Evolutionary conservation across 2,113 vertebrate species (phyloP).

Genomic region (Dendrocopos noguchii): DNA sequence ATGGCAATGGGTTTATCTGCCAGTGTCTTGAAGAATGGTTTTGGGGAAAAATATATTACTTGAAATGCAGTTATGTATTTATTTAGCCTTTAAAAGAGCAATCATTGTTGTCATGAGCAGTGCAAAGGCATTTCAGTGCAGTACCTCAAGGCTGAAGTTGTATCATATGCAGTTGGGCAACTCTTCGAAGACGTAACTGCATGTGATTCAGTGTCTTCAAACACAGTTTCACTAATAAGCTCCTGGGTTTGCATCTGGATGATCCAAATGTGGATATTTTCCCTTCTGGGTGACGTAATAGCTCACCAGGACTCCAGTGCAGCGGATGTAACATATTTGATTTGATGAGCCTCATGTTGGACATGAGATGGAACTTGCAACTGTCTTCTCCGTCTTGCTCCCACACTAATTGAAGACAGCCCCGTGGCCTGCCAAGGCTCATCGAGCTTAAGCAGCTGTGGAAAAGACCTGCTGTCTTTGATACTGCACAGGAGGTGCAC

Average conservation of each 20-base stretch:
- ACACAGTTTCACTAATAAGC: neutral
- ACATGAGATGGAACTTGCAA: neutral
- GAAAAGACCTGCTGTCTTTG: neutral
- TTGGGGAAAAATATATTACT: neutral
- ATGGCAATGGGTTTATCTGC: slow-evolving; percentile 34
- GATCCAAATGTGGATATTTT: slow-evolving; percentile 57
- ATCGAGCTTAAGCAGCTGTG: neutral
- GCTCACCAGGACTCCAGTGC: slow-evolving; percentile 35
- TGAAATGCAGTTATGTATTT: neutral
- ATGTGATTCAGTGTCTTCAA: slow-evolving; percentile 14
- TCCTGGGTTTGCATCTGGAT: slow-evolving; percentile 45
- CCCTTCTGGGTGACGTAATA: slow-evolving; percentile 48
- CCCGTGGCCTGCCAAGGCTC: neutral
- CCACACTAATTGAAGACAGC: slow-evolving; percentile 40
- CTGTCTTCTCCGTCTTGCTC: slow-evolving; percentile 2
- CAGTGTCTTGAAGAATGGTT: neutral
- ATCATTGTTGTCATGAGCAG: neutral
- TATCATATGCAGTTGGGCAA: neutral
- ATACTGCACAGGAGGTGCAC: neutral
- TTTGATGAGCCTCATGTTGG: slow-evolving; percentile 36
- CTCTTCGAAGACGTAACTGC: neutral
- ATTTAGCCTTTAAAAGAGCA: neutral
- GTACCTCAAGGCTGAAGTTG: neutral
- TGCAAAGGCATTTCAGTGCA: neutral
- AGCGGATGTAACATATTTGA: slow-evolving; percentile 47